These are phyloP conservation scores for Camponotus floridanus DNA, from an alignment of 1,140 invertebrate genomes.

Conservation along the genomic window DNA sequence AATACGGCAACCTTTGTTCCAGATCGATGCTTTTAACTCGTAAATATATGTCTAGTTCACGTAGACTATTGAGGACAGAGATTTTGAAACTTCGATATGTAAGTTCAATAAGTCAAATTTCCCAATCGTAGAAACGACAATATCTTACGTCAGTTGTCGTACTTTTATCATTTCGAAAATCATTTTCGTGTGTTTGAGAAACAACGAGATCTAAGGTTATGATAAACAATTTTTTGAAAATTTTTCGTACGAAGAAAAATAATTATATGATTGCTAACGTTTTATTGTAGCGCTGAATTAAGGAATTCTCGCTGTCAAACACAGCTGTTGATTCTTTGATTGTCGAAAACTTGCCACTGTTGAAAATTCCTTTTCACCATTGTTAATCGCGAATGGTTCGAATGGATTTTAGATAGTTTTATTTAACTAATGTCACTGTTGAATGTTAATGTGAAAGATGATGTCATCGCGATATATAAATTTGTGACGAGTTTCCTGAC, in stretches of 20 bases:
- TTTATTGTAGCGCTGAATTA: slow-evolving; percentile 27
- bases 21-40: neutral
- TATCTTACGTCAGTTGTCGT: neutral
- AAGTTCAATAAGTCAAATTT: neutral
- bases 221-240: neutral
- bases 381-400: neutral
- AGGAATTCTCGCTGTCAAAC: neutral
- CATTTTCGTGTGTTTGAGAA: neutral
- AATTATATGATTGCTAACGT: slow-evolving; percentile 26
- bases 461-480: neutral
- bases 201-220: neutral
- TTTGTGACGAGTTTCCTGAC: neutral
- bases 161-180: neutral
- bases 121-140: neutral
- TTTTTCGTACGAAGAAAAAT: neutral
- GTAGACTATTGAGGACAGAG: neutral
- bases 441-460: neutral
- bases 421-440: neutral
- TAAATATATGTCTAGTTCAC: neutral
- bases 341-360: slow-evolving; percentile 22
- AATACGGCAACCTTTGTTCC: neutral
- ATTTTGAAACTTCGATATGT: neutral
- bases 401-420: slow-evolving; percentile 3
- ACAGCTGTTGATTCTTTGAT: slow-evolving; percentile 36
- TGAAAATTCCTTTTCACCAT: neutral